Evolutionary conservation across 2,113 vertebrate genomes (phyloP).

Genomic region (Phaethornis superciliosus): DNA sequence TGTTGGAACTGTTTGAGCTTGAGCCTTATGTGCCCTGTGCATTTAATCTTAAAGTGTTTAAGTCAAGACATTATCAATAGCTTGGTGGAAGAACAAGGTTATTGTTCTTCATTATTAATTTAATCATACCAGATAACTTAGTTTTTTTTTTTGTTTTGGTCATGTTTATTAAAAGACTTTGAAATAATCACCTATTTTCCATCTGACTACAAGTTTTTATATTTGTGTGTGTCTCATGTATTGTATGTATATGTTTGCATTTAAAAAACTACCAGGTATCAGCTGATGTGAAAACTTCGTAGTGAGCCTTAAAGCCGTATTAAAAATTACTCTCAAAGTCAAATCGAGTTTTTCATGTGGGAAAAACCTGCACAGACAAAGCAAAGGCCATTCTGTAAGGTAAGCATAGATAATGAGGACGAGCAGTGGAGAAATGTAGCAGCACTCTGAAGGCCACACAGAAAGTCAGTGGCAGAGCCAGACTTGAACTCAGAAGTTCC

Average conservation of each 20-base stretch:
- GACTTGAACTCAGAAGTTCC: conserved; percentile 48
- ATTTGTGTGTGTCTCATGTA: background rate
- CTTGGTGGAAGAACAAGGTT: background rate
- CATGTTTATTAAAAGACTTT: background rate
- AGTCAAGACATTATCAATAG: background rate
- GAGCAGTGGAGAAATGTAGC: background rate
- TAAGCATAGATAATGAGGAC: background rate
- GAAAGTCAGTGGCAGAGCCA: conserved; percentile 22
- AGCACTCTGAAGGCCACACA: conserved; percentile 15
- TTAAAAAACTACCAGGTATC: background rate
- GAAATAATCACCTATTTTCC: background rate
- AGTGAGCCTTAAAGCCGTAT: background rate
- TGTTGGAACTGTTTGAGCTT: background rate
- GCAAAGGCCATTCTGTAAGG: background rate
- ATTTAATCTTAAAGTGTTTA: background rate
- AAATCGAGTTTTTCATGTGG: background rate
- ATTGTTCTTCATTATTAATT: background rate
- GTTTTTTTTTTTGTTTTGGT: background rate
- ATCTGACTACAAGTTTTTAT: background rate
- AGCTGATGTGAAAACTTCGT: background rate
- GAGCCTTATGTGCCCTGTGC: background rate
- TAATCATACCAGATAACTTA: background rate
- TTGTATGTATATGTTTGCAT: background rate
- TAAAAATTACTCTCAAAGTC: background rate
- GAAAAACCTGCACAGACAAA: background rate